These are phyloP conservation scores for Ellobius talpinus DNA, from an alignment of 2,113 vertebrate species.

Conservation along the genomic window DNA sequence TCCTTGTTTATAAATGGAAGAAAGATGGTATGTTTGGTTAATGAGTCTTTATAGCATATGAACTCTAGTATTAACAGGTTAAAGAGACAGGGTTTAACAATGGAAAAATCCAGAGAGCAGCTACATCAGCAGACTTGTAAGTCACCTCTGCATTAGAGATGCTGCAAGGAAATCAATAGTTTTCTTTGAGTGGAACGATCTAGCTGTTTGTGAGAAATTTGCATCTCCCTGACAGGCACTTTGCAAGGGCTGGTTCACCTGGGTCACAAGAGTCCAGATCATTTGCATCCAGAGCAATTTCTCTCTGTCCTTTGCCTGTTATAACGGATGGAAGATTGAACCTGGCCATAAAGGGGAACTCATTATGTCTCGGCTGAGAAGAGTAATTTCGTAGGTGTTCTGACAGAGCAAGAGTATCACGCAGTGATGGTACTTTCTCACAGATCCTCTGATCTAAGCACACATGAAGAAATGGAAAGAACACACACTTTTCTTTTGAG, in stretches of 20 bases:
- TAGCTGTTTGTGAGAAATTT: conserved; percentile 70
- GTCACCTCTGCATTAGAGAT: conserved; percentile 23
- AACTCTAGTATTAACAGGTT: not conserved
- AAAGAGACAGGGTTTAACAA: conserved; percentile 15
- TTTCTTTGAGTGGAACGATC: conserved; percentile 46
- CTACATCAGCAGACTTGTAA: not conserved
- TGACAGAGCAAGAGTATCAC: conserved; percentile 26
- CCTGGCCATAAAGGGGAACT: conserved; percentile 60
- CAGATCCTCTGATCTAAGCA: not conserved
- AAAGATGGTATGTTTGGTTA: not conserved
- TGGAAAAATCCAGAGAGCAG: conserved; percentile 5
- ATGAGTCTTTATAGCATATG: not conserved
- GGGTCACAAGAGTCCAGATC: conserved; percentile 56
- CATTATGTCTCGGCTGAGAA: conserved; percentile 62
- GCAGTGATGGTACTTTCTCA: conserved; percentile 67
- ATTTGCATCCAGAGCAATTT: conserved; percentile 74
- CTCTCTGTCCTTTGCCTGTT: conserved; percentile 49
- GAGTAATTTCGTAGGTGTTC: conserved; percentile 67
- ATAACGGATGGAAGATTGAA: conserved; percentile 62
- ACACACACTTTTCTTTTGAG: not conserved
- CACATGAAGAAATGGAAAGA: not conserved
- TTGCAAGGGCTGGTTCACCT: conserved; percentile 61
- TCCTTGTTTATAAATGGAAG: not conserved
- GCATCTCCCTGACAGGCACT: conserved; percentile 71
- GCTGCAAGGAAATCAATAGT: conserved; percentile 66